Evolutionary conservation across 2,888 invertebrate species (phyloP).

Genomic region (Psylliodes chrysocephalus): DNA sequence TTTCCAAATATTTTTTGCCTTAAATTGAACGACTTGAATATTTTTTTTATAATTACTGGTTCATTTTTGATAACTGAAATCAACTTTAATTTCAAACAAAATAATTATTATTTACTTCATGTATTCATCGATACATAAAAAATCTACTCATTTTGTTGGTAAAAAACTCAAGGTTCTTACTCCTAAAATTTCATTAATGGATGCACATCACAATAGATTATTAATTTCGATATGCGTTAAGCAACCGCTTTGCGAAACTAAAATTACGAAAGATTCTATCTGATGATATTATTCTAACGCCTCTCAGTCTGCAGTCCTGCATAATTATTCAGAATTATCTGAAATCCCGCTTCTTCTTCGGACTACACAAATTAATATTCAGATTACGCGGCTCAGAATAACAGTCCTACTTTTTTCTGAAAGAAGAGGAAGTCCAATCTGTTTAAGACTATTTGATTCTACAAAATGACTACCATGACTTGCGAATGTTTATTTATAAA

Average conservation of each 20-base stretch:
- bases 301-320: slow-evolving; percentile 30
- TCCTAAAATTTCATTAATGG: slow-evolving; percentile 13
- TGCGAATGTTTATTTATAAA: no score
- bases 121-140: no score
- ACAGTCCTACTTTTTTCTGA: not conserved
- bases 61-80: no score
- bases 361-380: slow-evolving; percentile 9
- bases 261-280: slow-evolving; percentile 34
- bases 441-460: not conserved
- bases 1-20: no score
- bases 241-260: slow-evolving; percentile 20
- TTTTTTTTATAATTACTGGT: no score
- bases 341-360: slow-evolving; percentile 10
- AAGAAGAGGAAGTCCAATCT: not conserved
- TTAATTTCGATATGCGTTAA: slow-evolving; percentile 18
- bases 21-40: no score
- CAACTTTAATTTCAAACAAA: no score
- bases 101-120: no score
- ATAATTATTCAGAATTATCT: slow-evolving; percentile 30
- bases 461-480: no score
- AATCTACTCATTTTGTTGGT: no score
- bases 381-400: not conserved
- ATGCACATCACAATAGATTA: slow-evolving; percentile 16
- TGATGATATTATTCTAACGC: slow-evolving; percentile 39
- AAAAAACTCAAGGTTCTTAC: not conserved